Base-by-base conservation (phyloP, 2,113 vertebrate species). In the Turnix velox region DNA sequence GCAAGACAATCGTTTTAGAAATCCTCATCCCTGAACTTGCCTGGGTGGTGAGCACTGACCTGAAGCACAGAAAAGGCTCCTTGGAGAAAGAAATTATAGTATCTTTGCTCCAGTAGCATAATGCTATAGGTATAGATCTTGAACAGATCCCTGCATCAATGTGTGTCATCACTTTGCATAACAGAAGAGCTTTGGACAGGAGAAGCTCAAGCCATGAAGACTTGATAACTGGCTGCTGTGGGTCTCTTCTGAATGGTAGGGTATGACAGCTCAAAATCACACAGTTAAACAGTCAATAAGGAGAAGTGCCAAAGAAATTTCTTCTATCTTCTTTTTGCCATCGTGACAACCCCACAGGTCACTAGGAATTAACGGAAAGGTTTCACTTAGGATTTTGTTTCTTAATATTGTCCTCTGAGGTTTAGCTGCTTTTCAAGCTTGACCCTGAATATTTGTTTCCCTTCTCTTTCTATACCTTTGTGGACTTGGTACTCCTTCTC, bases 91-190 rank as follows among this genome's bases (percentile, higher is more conserved):
- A 42, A 78, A 62, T 9, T n/a, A 13, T 10, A 18, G 24, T 17
- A 51, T 45, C 17, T 66, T 71, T 55, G 16, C 33, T 49, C 18
- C 28, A 43, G 59, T 18, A 39, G 12, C 28, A 14, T 48, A 31
- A 22, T 2, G 14, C 19, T 55, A 18, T 14, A 75, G 10, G 14
- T 0, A 2, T 49, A 13, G 20, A 51, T 81, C 48, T 81, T 42
- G 17, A 37, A n/a, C 10, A 52, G 31, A 40, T 30, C 13, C 16
- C 27, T 65, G 25, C 59, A 23, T 28, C 14, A 28, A 16, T 10
- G 27, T 8, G 39, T 31, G 27, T 62, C 2, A 0, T 42, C 35
- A 17, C 10, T 63, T 76, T 1, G 3, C 11, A 24, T 4, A 45
- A 37, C n/a, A 91, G 35, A 40, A 30, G 31, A 19, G 10, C 28